phyloP scores from a whole-genome alignment of 1,140 invertebrate species.

The Scylla paramamosain region DNA sequence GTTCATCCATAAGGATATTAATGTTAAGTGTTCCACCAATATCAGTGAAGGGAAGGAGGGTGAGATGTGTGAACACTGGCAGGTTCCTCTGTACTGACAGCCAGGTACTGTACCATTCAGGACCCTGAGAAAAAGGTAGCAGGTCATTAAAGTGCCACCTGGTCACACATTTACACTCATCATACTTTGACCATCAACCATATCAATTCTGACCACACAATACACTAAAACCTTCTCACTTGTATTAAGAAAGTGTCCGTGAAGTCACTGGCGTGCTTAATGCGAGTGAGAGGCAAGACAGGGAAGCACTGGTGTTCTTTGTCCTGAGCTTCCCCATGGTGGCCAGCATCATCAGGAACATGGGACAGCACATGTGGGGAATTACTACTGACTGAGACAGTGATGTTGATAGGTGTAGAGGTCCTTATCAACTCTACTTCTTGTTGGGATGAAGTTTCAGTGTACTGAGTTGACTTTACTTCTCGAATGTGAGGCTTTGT shows the following conservation, averaged over 20 bases:
- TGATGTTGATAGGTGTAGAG: constrained; percentile 54
- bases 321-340: neutral
- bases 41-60: constrained; percentile 82
- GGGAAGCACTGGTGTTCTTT: constrained; percentile 62
- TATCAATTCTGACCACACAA: neutral
- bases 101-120: constrained; percentile 82
- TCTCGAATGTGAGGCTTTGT: constrained; percentile 44
- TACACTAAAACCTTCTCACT: constrained; percentile 77
- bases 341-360: neutral
- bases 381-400: constrained; percentile 33
- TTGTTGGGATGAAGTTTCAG: constrained; percentile 72
- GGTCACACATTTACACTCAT: no score
- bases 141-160: no score
- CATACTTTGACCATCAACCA: neutral
- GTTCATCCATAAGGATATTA: constrained; percentile 80
- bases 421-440: constrained; percentile 49
- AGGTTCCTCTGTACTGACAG: constrained; percentile 80
- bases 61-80: constrained; percentile 81
- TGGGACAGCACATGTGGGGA: constrained; percentile 22
- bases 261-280: constrained; percentile 82
- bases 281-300: constrained; percentile 79
- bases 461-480: constrained; percentile 35
- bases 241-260: constrained; percentile 82
- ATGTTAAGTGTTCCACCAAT: constrained; percentile 83
- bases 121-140: constrained; percentile 51